Evolutionary conservation across 2,113 vertebrate species (phyloP).

Genomic region (Acrocephalus kingi): DNA sequence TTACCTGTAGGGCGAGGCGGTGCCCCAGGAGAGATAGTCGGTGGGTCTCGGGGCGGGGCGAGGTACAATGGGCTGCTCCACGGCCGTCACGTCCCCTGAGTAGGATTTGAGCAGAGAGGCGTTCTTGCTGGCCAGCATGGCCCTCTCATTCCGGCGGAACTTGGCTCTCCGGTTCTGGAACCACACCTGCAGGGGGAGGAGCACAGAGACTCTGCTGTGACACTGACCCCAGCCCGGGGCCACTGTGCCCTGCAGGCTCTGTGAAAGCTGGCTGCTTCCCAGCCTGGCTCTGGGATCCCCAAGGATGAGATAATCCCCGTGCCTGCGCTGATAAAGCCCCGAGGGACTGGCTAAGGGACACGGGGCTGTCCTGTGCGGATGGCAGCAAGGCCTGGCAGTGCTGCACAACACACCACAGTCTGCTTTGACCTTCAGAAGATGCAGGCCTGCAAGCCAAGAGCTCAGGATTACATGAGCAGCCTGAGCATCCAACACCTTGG

Average conservation of each 20-base stretch:
- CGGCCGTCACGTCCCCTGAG: slow-evolving; percentile 92
- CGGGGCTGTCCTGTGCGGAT: background rate
- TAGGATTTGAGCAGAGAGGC: slow-evolving; percentile 96
- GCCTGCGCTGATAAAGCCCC: background rate
- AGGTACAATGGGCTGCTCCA: slow-evolving; percentile 97
- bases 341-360: background rate
- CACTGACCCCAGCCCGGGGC: no score
- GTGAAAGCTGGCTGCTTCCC: background rate
- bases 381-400: background rate
- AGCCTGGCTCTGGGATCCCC: background rate
- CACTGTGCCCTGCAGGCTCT: background rate
- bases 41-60: slow-evolving; percentile 92
- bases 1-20: slow-evolving; percentile 94
- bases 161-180: slow-evolving; percentile 98
- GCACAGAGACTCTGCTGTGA: background rate
- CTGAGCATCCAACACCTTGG: background rate
- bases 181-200: slow-evolving; percentile 84
- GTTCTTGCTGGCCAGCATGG: slow-evolving; percentile 98
- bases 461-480: background rate
- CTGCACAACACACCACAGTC: background rate
- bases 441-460: background rate
- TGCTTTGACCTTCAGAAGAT: background rate
- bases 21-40: slow-evolving; percentile 97
- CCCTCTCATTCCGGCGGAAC: slow-evolving; percentile 94
- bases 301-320: no score